Evolutionary conservation across 1,140 invertebrate genomes (phyloP), one percentile per base, ranked within the genome.

Genomic region (Armadillidium nasatum): DNA sequence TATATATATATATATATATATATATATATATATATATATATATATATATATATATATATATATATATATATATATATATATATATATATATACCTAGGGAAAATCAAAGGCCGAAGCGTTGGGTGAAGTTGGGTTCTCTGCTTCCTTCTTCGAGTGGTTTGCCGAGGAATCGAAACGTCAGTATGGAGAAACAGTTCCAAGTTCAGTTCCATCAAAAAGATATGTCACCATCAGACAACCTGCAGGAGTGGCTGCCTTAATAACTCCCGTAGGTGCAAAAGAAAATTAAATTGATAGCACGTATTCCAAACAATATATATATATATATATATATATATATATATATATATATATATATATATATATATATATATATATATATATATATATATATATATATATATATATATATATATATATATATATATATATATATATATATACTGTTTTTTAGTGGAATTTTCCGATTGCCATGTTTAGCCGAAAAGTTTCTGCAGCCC

Each of bases 71-170:
- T 33, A 33, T 33, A 33, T 33, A 33, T 33, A 33, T 33, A 33
- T 33, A 33, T 33, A 33, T 3, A 1, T 6, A 33, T 3, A 10
- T 11, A 7, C 4, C 4, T 75, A 86, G 84, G 89, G 89, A 0
- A 89, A 89, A 83, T 86, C 88, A 22, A 70, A 88, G 33, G 80
- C 81, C 3, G 89, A 89, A 78, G 83, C 88, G 33, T 6, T 76
- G 79, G 19, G 87, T 85, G 7, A 89, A 89, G 82, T 84, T 90
- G n/a, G 83, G 75, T 23, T 90, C 88, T 83, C 87, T 4, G 85
- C 86, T 9, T 83, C 83, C 4, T 89, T 88, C 81, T 83, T 89
- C 44, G 88, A 90, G 78, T 89, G 88, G 87, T 90, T 87, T 84
- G 84, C 87, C 10, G 88, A 88, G 79, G 88, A 89, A 82, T 86